Evolutionary conservation across 2,113 vertebrate species (phyloP).

Genomic region (Spermophilus dauricus): DNA sequence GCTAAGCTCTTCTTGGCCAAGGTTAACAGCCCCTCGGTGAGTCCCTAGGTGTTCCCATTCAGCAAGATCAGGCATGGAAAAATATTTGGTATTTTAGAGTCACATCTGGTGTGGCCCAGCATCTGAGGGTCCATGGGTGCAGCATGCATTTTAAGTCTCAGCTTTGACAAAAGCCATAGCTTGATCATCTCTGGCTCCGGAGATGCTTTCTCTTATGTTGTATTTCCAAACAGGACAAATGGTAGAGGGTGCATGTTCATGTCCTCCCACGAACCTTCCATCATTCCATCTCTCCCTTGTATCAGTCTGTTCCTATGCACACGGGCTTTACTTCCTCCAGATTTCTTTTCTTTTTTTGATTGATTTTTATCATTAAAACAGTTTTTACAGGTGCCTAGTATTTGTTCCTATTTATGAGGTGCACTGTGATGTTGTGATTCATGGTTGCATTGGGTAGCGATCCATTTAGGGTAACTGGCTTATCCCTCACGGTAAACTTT

Average conservation of each 20-base stretch:
- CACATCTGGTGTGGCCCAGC: accelerated
- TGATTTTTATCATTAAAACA: background rate
- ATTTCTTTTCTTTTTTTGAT: background rate
- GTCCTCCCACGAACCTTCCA: accelerated
- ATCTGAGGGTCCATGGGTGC: too few relatives aligned
- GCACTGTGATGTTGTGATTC: background rate
- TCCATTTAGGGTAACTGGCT: background rate
- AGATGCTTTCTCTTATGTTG: background rate
- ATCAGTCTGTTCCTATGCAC: background rate
- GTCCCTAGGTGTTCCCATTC: background rate
- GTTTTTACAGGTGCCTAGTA: background rate
- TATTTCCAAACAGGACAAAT: background rate
- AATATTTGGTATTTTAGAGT: background rate
- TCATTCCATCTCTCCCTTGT: background rate
- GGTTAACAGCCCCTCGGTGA: background rate
- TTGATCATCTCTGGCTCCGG: background rate
- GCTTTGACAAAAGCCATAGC: background rate
- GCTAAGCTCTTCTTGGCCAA: background rate
- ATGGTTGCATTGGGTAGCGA: background rate
- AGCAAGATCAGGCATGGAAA: too few relatives aligned
- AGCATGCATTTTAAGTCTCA: too few relatives aligned
- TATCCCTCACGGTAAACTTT: background rate
- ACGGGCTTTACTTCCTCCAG: too few relatives aligned
- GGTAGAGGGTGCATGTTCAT: background rate
- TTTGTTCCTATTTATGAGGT: too few relatives aligned